Conservation (phyloP, 2,113 vertebrate genomes). For the Speoplatyrhinus poulsoni region DNA sequence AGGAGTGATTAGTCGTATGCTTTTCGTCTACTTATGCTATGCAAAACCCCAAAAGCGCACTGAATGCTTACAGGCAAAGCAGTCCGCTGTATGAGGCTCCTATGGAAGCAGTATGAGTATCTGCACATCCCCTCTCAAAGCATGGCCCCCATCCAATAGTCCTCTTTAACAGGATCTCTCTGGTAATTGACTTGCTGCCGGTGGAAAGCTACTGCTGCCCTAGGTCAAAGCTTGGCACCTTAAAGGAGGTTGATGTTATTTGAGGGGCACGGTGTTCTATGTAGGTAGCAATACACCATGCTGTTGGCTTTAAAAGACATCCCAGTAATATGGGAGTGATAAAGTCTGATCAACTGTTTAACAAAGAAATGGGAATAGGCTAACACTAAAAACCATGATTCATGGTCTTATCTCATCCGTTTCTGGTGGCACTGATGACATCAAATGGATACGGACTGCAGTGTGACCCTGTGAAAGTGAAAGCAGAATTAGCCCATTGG, state of each 20-base stretch:
- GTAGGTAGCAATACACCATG: conserved; percentile 13
- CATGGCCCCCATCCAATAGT: conserved; percentile 36
- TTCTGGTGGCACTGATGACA: conserved; percentile 18
- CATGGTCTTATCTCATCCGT: background rate
- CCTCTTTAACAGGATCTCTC: conserved; percentile 14
- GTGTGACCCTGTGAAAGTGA: conserved; percentile 33
- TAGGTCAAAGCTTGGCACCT: conserved; percentile 17
- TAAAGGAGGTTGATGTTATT: conserved; percentile 14
- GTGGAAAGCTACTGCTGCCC: conserved; percentile 20
- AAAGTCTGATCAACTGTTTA: background rate
- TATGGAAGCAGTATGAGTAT: background rate
- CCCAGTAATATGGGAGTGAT: background rate
- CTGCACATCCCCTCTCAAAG: conserved; percentile 21
- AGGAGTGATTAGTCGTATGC: background rate
- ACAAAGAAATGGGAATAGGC: background rate
- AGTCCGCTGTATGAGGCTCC: conserved; percentile 35
- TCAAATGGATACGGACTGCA: conserved; percentile 15
- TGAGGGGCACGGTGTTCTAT: conserved; percentile 7
- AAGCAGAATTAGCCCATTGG: conserved; percentile 26
- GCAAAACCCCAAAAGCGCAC: conserved; percentile 17
- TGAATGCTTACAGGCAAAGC: conserved; percentile 26
- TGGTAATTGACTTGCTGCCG: conserved; percentile 27
- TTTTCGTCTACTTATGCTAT: background rate
- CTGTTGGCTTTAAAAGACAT: background rate
- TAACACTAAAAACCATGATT: background rate